Percentiles rank a stretch among this genome's conserved stretches.
phyloP scores from a whole-genome alignment of 2,113 vertebrate species.

The Tringa solitaria region DNA sequence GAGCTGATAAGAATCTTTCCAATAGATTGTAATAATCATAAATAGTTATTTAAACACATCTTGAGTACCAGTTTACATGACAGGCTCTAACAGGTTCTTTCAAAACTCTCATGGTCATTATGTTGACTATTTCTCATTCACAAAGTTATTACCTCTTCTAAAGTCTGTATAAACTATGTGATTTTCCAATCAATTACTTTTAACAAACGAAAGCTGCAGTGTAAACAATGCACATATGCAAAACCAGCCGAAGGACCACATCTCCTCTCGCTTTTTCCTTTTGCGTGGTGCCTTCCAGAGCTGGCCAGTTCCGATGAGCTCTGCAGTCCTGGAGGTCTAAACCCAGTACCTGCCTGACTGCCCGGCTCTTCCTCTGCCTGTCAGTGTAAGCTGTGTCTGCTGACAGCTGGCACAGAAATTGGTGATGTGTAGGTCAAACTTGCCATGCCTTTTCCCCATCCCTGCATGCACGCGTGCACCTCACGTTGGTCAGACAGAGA shows the following conservation, averaged over 20 bases:
- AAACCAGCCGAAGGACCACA: neutral
- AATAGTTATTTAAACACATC: neutral
- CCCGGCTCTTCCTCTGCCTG: neutral
- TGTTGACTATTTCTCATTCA: neutral
- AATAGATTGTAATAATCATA: neutral
- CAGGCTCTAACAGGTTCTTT: neutral
- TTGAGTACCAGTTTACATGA: neutral
- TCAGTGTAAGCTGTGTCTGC: neutral
- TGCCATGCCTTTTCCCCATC: neutral
- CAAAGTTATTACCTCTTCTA: neutral
- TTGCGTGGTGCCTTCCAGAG: neutral
- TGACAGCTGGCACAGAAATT: neutral
- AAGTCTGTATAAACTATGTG: neutral
- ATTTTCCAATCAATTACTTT: neutral
- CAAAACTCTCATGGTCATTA: neutral
- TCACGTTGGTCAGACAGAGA: neutral
- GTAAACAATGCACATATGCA: neutral
- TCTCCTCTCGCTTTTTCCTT: neutral
- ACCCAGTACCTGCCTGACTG: neutral
- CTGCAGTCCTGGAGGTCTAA: neutral
- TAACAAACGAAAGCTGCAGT: neutral
- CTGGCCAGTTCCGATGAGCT: neutral
- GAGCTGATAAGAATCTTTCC: neutral
- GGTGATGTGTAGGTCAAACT: neutral
- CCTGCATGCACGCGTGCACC: neutral